Evolutionary conservation across 2,797 vertebrate genomes (phyloP).

Genomic region (Hydrolagus colliei): DNA sequence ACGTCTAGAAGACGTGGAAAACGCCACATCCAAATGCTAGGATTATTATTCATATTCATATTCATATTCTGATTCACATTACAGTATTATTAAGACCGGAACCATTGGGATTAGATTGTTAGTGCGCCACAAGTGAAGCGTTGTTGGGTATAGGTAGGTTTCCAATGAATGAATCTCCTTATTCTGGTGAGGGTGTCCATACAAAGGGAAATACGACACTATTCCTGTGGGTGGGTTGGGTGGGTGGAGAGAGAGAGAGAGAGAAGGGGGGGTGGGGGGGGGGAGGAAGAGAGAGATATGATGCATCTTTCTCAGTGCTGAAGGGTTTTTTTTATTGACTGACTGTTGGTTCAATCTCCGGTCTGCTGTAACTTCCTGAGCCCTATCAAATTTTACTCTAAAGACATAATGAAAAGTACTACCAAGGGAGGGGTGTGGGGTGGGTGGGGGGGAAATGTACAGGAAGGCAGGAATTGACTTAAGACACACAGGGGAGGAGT

Average conservation of each 20-base stretch:
- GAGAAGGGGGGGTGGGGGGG: background rate
- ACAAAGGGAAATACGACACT: slow-evolving; percentile 39
- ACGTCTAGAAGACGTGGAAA: background rate
- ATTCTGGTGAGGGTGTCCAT: slow-evolving; percentile 35
- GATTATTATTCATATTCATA: no score
- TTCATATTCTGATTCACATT: no score
- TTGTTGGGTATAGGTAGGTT: no score
- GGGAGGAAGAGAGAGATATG: slow-evolving; percentile 32
- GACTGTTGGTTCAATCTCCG: slow-evolving; percentile 45
- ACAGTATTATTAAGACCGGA: no score
- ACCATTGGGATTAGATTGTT: background rate
- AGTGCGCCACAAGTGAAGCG: slow-evolving; percentile 33
- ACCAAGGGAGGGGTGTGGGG: no score
- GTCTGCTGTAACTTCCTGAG: slow-evolving; percentile 45
- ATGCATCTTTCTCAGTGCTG: slow-evolving; percentile 46
- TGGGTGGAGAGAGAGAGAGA: slow-evolving; percentile 28
- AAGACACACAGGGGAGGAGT: slow-evolving; percentile 31
- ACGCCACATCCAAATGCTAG: no score
- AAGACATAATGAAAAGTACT: slow-evolving; percentile 41
- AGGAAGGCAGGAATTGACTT: slow-evolving; percentile 40
- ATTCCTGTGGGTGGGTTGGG: background rate
- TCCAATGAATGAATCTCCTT: slow-evolving; percentile 26
- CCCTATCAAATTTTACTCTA: slow-evolving; percentile 42
- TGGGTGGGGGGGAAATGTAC: slow-evolving; percentile 36
- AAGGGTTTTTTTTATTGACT: slow-evolving; percentile 41